These are phyloP conservation scores for Drosophila antonietae DNA, from an alignment of 2,888 invertebrate species.

Conservation along the genomic window DNA sequence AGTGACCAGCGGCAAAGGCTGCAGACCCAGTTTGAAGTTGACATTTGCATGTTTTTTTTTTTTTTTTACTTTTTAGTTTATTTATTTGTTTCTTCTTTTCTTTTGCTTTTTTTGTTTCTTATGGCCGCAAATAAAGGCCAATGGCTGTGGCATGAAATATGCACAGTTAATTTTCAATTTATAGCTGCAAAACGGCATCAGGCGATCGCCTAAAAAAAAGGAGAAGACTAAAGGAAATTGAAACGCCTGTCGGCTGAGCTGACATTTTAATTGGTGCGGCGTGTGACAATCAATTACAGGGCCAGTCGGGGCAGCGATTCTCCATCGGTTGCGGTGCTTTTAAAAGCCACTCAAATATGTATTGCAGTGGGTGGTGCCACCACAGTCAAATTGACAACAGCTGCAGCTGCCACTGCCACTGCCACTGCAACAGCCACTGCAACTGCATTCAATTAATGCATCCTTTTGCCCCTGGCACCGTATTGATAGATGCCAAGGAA, in stretches of 20 bases:
- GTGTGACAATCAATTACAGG: conserved; percentile 73
- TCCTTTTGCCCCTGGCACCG: neutral
- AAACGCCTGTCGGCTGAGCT: conserved; percentile 39
- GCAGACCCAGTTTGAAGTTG: conserved; percentile 22
- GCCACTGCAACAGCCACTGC: conserved; percentile 47
- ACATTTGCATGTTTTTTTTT: conserved; percentile 22
- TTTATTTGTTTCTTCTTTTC: conserved; percentile 1
- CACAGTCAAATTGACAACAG: conserved; percentile 61
- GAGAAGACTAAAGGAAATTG: conserved; percentile 37
- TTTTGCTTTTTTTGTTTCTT: neutral
- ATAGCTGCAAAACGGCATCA: conserved; percentile 26
- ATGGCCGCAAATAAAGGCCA: conserved; percentile 47
- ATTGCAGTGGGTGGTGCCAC: conserved; percentile 40
- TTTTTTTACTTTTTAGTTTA: neutral
- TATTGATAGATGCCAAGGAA: conserved; percentile 8
- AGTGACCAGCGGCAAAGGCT: conserved; percentile 46
- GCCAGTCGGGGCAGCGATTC: conserved; percentile 47
- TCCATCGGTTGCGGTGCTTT: conserved; percentile 53
- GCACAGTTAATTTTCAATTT: conserved; percentile 71
- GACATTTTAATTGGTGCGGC: conserved; percentile 75
- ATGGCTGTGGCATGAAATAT: conserved; percentile 63
- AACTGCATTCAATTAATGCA: conserved; percentile 67
- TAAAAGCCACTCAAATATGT: conserved; percentile 72
- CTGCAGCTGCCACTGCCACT: conserved; percentile 51
- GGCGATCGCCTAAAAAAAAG: conserved; percentile 18